Percentiles rank a stretch among this genome's conserved stretches.
These are phyloP conservation scores for Prinia subflava DNA, from an alignment of 2,113 vertebrate species.

Conservation along the genomic window DNA sequence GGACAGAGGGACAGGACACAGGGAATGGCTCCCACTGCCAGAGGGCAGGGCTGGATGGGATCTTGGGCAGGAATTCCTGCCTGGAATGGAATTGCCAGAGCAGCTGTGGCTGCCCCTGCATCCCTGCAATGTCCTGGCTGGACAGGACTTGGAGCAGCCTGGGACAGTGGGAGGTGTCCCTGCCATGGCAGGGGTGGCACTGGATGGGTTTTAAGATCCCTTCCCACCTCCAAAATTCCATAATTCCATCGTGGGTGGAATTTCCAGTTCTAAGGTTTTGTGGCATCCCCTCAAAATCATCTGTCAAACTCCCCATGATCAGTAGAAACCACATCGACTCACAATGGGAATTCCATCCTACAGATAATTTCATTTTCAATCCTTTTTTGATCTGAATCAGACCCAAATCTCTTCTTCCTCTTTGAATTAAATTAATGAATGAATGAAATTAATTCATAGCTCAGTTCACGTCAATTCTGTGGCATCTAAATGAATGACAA, in stretches of 20 bases:
- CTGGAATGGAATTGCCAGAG: not conserved
- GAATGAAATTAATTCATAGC: not conserved
- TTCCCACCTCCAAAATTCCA: not conserved
- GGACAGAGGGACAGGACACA: not conserved
- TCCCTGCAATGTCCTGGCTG: not conserved
- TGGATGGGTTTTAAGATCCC: not conserved
- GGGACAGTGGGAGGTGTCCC: not conserved
- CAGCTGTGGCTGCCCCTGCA: not conserved
- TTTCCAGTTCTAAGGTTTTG: not conserved
- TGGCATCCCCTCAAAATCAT: not conserved
- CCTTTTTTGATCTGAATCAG: not conserved
- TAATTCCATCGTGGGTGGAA: not conserved
- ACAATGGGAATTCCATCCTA: not conserved
- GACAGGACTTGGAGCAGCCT: not conserved
- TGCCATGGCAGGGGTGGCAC: not conserved
- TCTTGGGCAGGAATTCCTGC: not conserved
- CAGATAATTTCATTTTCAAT: not conserved
- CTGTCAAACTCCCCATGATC: not conserved
- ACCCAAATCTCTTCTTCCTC: too few relatives aligned
- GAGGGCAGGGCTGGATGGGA: too few relatives aligned
- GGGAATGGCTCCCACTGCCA: not conserved
- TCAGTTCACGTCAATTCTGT: not conserved
- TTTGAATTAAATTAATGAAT: not conserved
- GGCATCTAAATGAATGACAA: not conserved
- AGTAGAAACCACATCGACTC: rapidly evolving